Evolutionary conservation across 2,113 vertebrate species (phyloP), one percentile per base, ranked within the genome.

Genomic region (Mionectes macconnelli): DNA sequence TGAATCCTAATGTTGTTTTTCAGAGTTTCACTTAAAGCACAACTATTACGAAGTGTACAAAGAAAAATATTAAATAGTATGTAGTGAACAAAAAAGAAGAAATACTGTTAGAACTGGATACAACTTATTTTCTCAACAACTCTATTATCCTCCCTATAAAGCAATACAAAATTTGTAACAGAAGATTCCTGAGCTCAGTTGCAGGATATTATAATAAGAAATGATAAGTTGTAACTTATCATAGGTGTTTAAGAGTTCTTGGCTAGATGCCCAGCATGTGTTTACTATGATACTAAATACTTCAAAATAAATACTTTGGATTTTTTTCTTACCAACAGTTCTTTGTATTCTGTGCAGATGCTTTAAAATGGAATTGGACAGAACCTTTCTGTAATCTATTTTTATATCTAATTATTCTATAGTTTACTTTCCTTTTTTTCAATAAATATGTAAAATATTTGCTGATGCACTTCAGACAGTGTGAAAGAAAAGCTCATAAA

Each of bases 21-120:
- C 87, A 95, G 95, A 97, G 94, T 97, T 96, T 96, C 95, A 96
- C 94, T 98, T 96, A 91, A 92, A 96, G 89, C 91, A 64, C 89
- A 95, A 94, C 95, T 97, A 91, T 96, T 94, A 97, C 93, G 86
- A 95, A 81, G 42, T 63, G 64, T 80, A 97, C 93, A 96, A 97
- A 96, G 92, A 74, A 89, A 91, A 97, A 57, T 96, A 96, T 85
- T 98, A 96, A 97, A 96, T 96, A 97, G 66, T 62, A 74, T 68
- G 81, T 64, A 57, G 92, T 92, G 89, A 97, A 95, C 81, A 72
- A 94, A 96, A 96, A 62, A 86, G 74, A 89, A 96, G 80, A 95
- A 96, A 90, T 93, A 76, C 91, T 93, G 85, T 89, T 95, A 84
- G 94, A 97, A 78, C 60, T 47, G 77, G 92, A 64, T 22, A 35